Evolutionary conservation across 2,888 invertebrate species (phyloP).

Genomic region (Sclerodermus sp.): DNA sequence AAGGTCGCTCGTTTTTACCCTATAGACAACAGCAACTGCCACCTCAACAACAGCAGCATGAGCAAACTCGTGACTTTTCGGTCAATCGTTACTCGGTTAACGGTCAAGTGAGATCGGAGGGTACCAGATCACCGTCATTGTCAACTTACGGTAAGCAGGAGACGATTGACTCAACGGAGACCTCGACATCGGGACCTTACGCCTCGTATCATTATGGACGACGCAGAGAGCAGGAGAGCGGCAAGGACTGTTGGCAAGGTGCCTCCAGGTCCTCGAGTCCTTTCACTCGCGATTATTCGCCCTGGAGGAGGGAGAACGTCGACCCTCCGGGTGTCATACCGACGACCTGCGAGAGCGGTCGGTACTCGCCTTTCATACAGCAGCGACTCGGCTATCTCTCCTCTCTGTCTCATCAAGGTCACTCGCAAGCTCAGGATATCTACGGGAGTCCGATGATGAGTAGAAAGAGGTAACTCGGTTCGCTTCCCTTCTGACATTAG

Average conservation of each 20-base stretch:
- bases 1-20: constrained; percentile 32
- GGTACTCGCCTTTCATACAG: constrained; percentile 47
- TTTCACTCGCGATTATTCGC: constrained; percentile 53
- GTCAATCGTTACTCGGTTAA: no score
- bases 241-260: constrained; percentile 46
- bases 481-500: no score
- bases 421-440: constrained; percentile 46
- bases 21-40: no score
- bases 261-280: constrained; percentile 50
- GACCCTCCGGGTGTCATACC: constrained; percentile 54
- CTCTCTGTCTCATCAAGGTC: constrained; percentile 44
- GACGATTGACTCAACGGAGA: constrained; percentile 26
- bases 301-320: constrained; percentile 55
- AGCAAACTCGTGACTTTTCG: no score
- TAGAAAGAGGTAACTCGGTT: constrained; percentile 50
- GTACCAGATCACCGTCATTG: no score
- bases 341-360: constrained; percentile 39
- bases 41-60: no score
- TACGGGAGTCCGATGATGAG: constrained; percentile 54
- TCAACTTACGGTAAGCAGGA: constrained; percentile 14
- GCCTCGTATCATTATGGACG: constrained; percentile 44
- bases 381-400: constrained; percentile 43
- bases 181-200: constrained; percentile 31
- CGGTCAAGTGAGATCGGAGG: no score
- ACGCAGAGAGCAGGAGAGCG: constrained; percentile 37